Conservation (phyloP, 64 coral and sea anemone species). For the Trachythela sp. region DNA sequence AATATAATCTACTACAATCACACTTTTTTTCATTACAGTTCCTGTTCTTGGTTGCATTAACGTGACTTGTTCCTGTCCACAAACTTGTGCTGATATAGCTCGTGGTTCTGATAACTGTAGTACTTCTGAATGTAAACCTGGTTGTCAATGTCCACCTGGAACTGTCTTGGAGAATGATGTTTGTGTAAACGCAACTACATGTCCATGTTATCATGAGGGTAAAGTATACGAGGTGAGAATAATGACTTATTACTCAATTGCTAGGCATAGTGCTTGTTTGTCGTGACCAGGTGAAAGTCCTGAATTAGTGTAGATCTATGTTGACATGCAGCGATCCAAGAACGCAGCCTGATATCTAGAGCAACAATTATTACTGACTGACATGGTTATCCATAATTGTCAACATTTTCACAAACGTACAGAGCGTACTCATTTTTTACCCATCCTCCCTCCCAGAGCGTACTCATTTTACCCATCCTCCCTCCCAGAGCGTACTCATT, state of each 20-base stretch:
- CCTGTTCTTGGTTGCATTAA: not conserved
- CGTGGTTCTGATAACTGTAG: not conserved
- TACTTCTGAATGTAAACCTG: not conserved
- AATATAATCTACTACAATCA: not conserved
- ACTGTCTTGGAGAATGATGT: not conserved
- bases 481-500: no score
- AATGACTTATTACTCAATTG: not conserved
- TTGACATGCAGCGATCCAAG: no score
- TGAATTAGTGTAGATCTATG: no score
- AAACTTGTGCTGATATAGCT: not conserved
- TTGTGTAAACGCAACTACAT: not conserved
- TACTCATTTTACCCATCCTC: no score
- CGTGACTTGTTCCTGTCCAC: not conserved
- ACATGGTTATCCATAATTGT: no score
- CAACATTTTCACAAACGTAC: no score
- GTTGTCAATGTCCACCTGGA: not conserved
- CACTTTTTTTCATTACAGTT: not conserved
- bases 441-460: no score
- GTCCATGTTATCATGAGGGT: constrained; percentile 5
- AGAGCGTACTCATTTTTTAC: no score
- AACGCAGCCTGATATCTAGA: no score
- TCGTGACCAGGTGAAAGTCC: no score
- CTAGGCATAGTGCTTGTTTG: no score
- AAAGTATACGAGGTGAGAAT: not conserved
- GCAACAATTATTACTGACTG: no score